A percentile compares a stretch with the other conserved stretches of the same genome.
Conservation (phyloP, 1,140 invertebrate species). For the Panulirus ornatus region DNA sequence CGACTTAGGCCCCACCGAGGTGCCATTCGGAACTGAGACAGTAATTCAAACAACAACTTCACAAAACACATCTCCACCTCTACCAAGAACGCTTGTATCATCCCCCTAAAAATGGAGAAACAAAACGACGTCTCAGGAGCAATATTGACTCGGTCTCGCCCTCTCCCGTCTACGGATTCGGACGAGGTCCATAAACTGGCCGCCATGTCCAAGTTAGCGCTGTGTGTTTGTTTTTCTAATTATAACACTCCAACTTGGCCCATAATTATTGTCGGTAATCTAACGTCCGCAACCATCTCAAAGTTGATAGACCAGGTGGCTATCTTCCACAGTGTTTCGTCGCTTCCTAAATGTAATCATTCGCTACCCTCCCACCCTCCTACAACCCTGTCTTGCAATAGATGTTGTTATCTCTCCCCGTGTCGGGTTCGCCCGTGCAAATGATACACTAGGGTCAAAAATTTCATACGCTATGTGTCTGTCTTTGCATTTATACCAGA, state of each 20-base stretch:
- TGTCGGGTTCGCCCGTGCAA: no score
- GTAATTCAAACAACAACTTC: neutral
- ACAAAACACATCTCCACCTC: neutral
- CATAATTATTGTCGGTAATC: slow-evolving; percentile 74
- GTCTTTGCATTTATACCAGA: no score
- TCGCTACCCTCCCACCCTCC: neutral
- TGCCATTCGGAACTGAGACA: neutral
- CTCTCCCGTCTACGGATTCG: slow-evolving; percentile 41
- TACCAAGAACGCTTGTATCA: neutral
- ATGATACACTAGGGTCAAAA: no score
- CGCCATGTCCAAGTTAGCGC: slow-evolving; percentile 72
- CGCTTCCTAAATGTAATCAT: slow-evolving; percentile 17
- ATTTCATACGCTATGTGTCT: no score
- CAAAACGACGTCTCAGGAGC: neutral
- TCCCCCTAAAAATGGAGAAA: neutral
- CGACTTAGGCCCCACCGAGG: slow-evolving; percentile 35
- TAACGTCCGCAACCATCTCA: slow-evolving; percentile 72
- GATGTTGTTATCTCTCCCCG: no score
- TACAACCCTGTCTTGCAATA: no score
- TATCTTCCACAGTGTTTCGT: slow-evolving; percentile 59
- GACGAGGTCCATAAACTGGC: slow-evolving; percentile 69
- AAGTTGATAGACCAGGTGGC: slow-evolving; percentile 70
- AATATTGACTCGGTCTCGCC: neutral
- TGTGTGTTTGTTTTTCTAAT: slow-evolving; percentile 74
- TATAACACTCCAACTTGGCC: slow-evolving; percentile 73